Percentiles rank a stretch among this genome's conserved stretches.
Conservation (phyloP, 2,888 invertebrate genomes). For the Lycia hirtaria region DNA sequence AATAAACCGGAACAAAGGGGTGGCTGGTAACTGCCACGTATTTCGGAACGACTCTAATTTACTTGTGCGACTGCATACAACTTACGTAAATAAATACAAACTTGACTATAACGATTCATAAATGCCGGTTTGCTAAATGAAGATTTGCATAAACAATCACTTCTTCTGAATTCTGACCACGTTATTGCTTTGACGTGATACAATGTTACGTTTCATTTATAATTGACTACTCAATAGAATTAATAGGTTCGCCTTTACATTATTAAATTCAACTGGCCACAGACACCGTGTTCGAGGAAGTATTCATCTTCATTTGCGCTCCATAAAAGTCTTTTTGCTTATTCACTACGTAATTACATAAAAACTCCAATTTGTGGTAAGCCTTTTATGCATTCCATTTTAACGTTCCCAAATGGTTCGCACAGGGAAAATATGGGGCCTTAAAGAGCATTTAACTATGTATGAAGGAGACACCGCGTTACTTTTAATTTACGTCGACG, state of each 20-base stretch:
- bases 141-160: slow-evolving; percentile 27
- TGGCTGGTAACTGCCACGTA: slow-evolving; percentile 46
- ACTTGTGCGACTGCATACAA: slow-evolving; percentile 54
- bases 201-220: slow-evolving; percentile 6
- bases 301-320: slow-evolving; percentile 49
- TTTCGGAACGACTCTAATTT: slow-evolving; percentile 49
- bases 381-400: slow-evolving; percentile 76
- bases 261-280: slow-evolving; percentile 32
- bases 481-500: slow-evolving; percentile 79
- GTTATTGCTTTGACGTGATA: slow-evolving; percentile 5
- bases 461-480: slow-evolving; percentile 80
- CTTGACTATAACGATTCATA: slow-evolving; percentile 33
- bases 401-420: slow-evolving; percentile 71
- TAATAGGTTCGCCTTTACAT: slow-evolving; percentile 24
- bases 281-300: slow-evolving; percentile 37
- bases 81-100: slow-evolving; percentile 57
- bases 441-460: slow-evolving; percentile 81
- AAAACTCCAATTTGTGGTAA: slow-evolving; percentile 74
- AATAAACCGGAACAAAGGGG: slow-evolving; percentile 68
- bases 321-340: slow-evolving; percentile 62
- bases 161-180: slow-evolving; percentile 9
- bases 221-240: slow-evolving; percentile 10
- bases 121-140: slow-evolving; percentile 39
- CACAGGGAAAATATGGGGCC: slow-evolving; percentile 74
- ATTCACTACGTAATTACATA: slow-evolving; percentile 71